Conservation (phyloP, 2,113 vertebrate species). For the Catharus fuscescens region DNA sequence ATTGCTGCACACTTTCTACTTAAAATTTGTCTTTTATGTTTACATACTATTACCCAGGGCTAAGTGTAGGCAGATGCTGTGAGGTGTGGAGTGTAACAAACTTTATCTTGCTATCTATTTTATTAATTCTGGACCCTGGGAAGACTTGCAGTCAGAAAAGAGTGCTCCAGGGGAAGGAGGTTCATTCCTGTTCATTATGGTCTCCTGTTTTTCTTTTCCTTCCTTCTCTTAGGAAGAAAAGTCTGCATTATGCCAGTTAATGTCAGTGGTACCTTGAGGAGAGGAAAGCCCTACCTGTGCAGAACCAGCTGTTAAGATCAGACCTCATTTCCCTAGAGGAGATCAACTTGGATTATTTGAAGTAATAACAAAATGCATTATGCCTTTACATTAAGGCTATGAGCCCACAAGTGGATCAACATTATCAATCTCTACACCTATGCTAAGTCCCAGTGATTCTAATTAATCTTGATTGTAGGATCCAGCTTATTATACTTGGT, state of each 20-base stretch:
- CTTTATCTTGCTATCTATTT: background rate
- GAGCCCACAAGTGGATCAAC: constrained; percentile 40
- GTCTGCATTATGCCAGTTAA: background rate
- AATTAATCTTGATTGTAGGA: constrained; percentile 38
- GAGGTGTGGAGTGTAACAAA: background rate
- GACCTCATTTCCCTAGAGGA: constrained; percentile 3
- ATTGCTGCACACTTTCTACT: background rate
- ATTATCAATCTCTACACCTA: background rate
- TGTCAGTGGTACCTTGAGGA: background rate
- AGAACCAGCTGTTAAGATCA: background rate
- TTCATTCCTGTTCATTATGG: background rate
- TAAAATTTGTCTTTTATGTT: constrained; percentile 23
- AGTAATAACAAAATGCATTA: constrained; percentile 28
- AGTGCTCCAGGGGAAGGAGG: background rate
- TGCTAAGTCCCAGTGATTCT: constrained; percentile 27
- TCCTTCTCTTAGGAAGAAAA: background rate
- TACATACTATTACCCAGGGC: background rate
- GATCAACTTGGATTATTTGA: constrained; percentile 37
- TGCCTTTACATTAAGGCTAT: constrained; percentile 38
- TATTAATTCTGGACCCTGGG: constrained; percentile 4
- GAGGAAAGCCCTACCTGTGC: background rate
- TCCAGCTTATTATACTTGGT: background rate
- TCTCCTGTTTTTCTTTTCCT: background rate
- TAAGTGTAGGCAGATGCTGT: background rate
- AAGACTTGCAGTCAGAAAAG: background rate